Conservation (phyloP, 2,113 vertebrate species). For the Cheilinus undulatus region DNA sequence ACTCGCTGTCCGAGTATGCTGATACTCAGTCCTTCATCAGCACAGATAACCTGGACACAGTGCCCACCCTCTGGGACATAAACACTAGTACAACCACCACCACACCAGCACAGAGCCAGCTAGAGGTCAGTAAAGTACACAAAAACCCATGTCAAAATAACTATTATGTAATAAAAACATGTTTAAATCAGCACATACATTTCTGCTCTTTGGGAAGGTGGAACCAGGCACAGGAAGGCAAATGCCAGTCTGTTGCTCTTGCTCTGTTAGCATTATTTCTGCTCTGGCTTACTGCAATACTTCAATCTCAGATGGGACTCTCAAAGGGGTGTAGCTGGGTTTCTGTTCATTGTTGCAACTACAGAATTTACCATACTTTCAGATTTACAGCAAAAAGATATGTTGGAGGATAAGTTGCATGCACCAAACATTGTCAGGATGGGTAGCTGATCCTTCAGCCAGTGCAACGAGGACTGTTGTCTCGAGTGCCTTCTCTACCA, state of each 20-base stretch:
- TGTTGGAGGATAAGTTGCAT: too few relatives aligned
- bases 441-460: too few relatives aligned
- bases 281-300: not conserved
- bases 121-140: conserved; percentile 82
- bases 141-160: conserved; percentile 2
- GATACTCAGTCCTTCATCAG: conserved; percentile 87
- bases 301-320: not conserved
- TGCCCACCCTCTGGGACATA: conserved; percentile 94
- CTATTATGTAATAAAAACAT: conserved; percentile 1
- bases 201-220: not conserved
- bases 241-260: not conserved
- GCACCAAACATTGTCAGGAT: too few relatives aligned
- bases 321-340: not conserved
- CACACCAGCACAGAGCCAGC: conserved; percentile 81
- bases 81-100: conserved; percentile 81
- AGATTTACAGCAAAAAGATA: too few relatives aligned
- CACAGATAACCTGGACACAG: conserved; percentile 85
- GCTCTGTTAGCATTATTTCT: conserved; percentile 5
- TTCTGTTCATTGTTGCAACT: not conserved
- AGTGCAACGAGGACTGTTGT: too few relatives aligned
- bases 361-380: not conserved
- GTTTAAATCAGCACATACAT: not conserved
- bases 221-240: not conserved
- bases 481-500: too few relatives aligned
- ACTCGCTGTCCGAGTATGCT: conserved; percentile 92